Conservation (phyloP, 2,888 invertebrate genomes). For the Oasisia sp. region DNA sequence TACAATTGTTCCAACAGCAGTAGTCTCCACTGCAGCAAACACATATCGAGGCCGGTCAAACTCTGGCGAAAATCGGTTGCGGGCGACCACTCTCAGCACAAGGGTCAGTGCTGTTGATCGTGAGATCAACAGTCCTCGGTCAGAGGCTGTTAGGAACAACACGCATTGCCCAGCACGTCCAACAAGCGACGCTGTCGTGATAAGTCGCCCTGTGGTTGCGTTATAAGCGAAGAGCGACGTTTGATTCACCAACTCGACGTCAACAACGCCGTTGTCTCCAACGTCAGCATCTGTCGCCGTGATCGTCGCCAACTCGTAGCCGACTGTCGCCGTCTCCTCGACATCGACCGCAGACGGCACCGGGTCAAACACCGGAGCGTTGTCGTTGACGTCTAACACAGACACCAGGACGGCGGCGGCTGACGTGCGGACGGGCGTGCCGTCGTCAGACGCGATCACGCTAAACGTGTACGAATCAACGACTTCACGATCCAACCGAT, state of each 20-base stretch:
- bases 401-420: slow-evolving; percentile 25
- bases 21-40: slow-evolving; percentile 22
- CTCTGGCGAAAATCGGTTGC: slow-evolving; percentile 25
- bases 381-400: slow-evolving; percentile 32
- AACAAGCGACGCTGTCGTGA: slow-evolving; percentile 17
- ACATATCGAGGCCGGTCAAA: slow-evolving; percentile 25
- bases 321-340: slow-evolving; percentile 26
- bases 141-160: slow-evolving; percentile 24
- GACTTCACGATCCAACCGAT: slow-evolving; percentile 27
- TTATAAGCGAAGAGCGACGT: slow-evolving; percentile 21
- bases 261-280: slow-evolving; percentile 26
- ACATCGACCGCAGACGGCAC: not conserved
- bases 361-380: slow-evolving; percentile 26
- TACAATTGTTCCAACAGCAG: not conserved
- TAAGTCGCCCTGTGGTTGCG: not conserved
- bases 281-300: slow-evolving; percentile 25
- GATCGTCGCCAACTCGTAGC: slow-evolving; percentile 23
- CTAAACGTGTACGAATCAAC: slow-evolving; percentile 26
- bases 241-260: slow-evolving; percentile 20
- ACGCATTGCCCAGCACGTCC: slow-evolving; percentile 17
- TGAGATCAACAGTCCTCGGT: slow-evolving; percentile 22
- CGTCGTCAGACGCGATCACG: slow-evolving; percentile 28
- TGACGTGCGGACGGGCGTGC: slow-evolving; percentile 25
- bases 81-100: slow-evolving; percentile 18
- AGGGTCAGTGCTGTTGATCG: slow-evolving; percentile 13